Percentiles rank a stretch among this genome's conserved stretches.
These are phyloP conservation scores for Micoletzkya japonica DNA, from an alignment of 2,888 invertebrate species.

Conservation along the genomic window DNA sequence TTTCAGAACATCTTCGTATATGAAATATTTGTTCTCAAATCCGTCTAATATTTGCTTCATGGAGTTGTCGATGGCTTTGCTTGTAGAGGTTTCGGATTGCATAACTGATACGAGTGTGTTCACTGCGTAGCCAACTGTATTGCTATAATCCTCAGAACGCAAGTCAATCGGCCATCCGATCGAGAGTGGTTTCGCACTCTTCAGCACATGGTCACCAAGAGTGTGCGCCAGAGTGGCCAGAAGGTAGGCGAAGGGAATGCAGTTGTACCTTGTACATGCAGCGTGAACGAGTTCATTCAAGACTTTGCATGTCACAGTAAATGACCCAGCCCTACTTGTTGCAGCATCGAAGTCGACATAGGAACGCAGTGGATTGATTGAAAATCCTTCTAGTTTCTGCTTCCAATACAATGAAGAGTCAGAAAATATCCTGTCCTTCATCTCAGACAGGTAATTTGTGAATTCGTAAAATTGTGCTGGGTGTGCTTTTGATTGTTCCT, in stretches of 20 bases:
- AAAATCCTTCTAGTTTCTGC: not conserved
- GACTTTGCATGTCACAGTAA: too few species aligned
- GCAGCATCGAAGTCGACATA: too few species aligned
- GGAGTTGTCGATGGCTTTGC: too few species aligned
- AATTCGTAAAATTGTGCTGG: not conserved
- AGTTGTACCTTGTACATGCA: slow-evolving; percentile 8
- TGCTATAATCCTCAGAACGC: not conserved
- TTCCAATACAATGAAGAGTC: not conserved
- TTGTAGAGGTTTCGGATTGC: too few species aligned
- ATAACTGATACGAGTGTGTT: slow-evolving; percentile 11
- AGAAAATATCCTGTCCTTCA: not conserved
- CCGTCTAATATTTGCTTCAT: not conserved
- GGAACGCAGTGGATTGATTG: slow-evolving; percentile 23
- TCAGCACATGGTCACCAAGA: not conserved
- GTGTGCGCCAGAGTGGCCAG: not conserved
- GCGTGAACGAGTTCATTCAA: too few species aligned
- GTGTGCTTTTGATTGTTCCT: not conserved
- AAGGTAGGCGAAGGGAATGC: slow-evolving; percentile 14
- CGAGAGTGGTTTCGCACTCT: not conserved
- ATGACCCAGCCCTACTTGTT: too few species aligned
- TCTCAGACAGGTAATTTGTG: not conserved
- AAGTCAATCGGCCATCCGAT: slow-evolving; percentile 13
- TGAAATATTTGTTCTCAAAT: not conserved
- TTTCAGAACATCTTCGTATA: not conserved
- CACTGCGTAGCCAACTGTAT: slow-evolving; percentile 1